Conservation (phyloP, 2,113 vertebrate genomes). For the Psephotus haematonotus region DNA sequence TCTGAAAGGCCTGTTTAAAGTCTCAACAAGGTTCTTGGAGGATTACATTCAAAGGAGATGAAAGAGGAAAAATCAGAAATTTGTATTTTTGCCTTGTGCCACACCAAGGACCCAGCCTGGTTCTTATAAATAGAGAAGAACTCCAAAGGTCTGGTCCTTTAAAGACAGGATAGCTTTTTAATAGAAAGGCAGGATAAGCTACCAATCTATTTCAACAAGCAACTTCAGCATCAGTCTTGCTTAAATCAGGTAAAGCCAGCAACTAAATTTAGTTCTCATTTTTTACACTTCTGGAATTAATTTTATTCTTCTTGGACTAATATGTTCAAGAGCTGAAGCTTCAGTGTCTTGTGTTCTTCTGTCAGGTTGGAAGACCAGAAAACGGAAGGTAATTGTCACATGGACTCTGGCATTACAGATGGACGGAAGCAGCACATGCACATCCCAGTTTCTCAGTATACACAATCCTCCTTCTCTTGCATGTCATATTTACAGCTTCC, state of each 20-base stretch:
- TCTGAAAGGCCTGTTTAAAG: background rate
- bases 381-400: background rate
- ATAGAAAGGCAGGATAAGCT: background rate
- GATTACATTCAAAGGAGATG: background rate
- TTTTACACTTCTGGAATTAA: background rate
- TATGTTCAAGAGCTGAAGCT: background rate
- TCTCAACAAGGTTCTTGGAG: background rate
- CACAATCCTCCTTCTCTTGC: background rate
- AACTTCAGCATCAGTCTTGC: background rate
- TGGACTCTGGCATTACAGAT: background rate
- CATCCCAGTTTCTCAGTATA: background rate
- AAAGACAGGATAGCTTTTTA: background rate
- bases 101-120: background rate
- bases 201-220: background rate
- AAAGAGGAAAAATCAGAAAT: background rate
- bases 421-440: background rate
- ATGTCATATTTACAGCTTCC: background rate
- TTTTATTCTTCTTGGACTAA: background rate
- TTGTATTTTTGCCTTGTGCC: background rate
- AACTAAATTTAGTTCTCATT: background rate
- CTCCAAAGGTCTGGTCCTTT: rapidly evolving
- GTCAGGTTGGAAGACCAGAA: background rate
- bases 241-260: background rate
- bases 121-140: background rate
- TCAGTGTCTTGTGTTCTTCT: background rate